Percentiles rank a stretch among this genome's conserved stretches.
Evolutionary conservation across 1,140 invertebrate genomes (phyloP).

Genomic region (Euschistus heros): DNA sequence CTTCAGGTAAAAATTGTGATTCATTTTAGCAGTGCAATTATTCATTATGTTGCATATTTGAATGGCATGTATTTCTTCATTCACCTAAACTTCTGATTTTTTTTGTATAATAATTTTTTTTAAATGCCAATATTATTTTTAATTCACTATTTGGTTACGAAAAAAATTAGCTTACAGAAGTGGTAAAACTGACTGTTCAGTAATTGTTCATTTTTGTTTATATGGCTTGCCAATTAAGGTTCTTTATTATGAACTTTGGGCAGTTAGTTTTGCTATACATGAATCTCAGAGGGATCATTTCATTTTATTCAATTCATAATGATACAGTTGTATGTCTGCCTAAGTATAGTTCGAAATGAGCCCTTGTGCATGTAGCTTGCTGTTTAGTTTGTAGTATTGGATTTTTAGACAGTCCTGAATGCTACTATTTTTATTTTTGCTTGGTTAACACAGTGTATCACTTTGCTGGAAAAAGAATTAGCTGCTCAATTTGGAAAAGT

Average conservation of each 20-base stretch:
- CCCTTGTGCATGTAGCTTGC: background rate
- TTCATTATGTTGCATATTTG: slow-evolving; percentile 24
- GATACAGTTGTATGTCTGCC: too few relatives aligned
- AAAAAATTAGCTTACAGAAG: too few relatives aligned
- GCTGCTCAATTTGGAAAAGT: slow-evolving; percentile 53
- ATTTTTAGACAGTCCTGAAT: slow-evolving; percentile 13
- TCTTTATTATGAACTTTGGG: too few relatives aligned
- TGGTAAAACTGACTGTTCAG: too few relatives aligned
- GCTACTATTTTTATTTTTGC: slow-evolving; percentile 35
- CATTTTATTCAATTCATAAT: too few relatives aligned
- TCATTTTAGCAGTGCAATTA: slow-evolving; percentile 4
- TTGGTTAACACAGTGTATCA: slow-evolving; percentile 39
- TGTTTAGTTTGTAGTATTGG: background rate
- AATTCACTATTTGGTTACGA: too few relatives aligned
- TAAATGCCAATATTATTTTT: too few relatives aligned
- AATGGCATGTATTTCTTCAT: slow-evolving; percentile 21
- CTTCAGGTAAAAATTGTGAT: slow-evolving; percentile 56
- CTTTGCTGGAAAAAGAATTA: slow-evolving; percentile 49
- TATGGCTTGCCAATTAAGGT: too few relatives aligned
- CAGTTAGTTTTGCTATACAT: too few relatives aligned
- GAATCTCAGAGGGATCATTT: too few relatives aligned
- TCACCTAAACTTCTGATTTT: slow-evolving; percentile 2
- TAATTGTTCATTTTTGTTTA: too few relatives aligned
- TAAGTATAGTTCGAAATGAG: too few relatives aligned
- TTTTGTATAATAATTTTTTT: background rate